Evolutionary conservation across 2,113 vertebrate genomes (phyloP), one percentile per base, ranked within the genome.

Genomic region (Mesembrinibis cayennensis): DNA sequence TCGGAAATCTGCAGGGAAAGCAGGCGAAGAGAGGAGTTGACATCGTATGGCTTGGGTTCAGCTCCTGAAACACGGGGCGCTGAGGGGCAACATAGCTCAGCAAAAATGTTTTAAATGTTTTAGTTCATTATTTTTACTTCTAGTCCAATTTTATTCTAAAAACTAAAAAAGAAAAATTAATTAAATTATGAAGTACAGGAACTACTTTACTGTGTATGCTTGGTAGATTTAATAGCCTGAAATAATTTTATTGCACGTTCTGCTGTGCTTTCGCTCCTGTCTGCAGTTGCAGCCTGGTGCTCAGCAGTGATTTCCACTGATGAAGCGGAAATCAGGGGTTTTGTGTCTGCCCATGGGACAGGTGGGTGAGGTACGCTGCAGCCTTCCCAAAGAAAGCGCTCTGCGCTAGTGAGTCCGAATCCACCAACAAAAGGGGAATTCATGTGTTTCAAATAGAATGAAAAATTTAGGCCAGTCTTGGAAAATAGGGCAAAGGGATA

Each of bases 1-100:
- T 97, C 99, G 99, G 98, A 99, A 99, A 97, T 99, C 99, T 99
- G 96, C 59, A 97, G 96, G 63, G 81, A 29, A 81, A 84, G 59
- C 77, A 79, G 82, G 73, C 42, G 77, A 67, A 88, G 14, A 96
- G 72, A 78, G 50, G 36, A 21, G 15, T 7, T 44, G 62, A 30
- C 7, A 1, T 63, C 4, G 1, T 7, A 19, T 2, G 12, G 8
- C 22, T 40, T 22, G 18, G 15, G 38, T 22, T 87, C 16, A 14
- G n/a, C 4, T 30, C 49, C 76, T 34, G 47, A 56, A 81, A 67
- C 2, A 4, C 4, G 4, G 73, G n/a, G 26, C 1, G 3, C 56
- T 47, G n/a, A 0, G 1, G 25, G 50, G 34, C 19, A 66, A 11
- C 25, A 13, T 4, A 71, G 72, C 73, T 74, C 47, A 72, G 11